phyloP scores from a whole-genome alignment of 2,113 vertebrate species.

The Tapirus terrestris region DNA sequence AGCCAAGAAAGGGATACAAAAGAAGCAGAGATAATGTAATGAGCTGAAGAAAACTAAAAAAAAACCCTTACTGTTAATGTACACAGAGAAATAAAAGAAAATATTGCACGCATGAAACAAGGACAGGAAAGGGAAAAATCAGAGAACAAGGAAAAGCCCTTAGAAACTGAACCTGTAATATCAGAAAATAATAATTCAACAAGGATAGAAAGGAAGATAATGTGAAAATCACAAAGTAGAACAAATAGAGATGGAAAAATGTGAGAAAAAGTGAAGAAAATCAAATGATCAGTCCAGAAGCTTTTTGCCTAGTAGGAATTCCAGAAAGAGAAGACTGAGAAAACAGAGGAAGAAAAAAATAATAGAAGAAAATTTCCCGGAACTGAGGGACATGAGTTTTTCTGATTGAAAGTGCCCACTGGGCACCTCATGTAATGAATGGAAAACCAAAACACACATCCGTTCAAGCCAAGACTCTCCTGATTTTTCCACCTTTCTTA shows the following conservation, averaged over 20 bases:
- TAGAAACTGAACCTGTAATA: constrained; percentile 8
- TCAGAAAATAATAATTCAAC: not conserved
- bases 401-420: not conserved
- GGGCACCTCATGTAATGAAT: not conserved
- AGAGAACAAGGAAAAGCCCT: not conserved
- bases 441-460: not conserved
- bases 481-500: not conserved
- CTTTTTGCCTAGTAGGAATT: not conserved
- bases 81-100: constrained; percentile 31
- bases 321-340: not conserved
- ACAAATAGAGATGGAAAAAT: not conserved
- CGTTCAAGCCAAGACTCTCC: not conserved
- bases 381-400: not conserved
- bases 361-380: not conserved
- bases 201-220: not conserved
- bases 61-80: not conserved
- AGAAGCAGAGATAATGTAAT: not conserved
- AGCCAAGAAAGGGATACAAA: not conserved
- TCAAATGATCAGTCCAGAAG: not conserved
- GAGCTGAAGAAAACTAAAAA: constrained; percentile 4
- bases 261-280: not conserved
- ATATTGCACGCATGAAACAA: not conserved
- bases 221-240: not conserved
- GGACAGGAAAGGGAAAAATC: not conserved
- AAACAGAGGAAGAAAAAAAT: constrained; percentile 1